Evolutionary conservation across 2,888 invertebrate genomes (phyloP), one percentile per base, ranked within the genome.

Genomic region (Alloscopus bannaensis): DNA sequence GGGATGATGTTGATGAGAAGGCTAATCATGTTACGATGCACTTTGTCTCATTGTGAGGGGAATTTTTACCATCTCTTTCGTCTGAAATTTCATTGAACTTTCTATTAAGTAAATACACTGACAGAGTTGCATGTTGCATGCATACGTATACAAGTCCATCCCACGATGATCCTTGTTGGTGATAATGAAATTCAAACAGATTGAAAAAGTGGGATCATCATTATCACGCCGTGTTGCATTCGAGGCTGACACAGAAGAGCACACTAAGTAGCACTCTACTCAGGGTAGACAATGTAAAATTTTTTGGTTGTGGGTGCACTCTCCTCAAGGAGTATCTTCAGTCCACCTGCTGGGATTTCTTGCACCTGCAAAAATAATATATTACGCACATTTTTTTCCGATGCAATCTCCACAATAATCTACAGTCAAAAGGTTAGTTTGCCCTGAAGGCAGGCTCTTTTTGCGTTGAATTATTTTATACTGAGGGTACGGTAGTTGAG

Each of bases 11-110:
- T n/a, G 57, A 57, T 57, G 57, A 29, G 29, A 57, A 57, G 57
- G 26, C 26, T 57, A 52, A 52, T 57, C 29, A 57, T 57, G 57
- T 31, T 31, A 57, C 31, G 57, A 57, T 11, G 55, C 28, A 55
- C 26, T 26, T 55, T 28, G 6, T 18, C 57, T 36, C 13, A 36
- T 36, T 8, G 45, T 16, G 45, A 45, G 18, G 13, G 45, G 13
- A 45, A 36, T 8, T 36, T 8, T 36, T 36, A 13, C 6, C 13
- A 36, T 36, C 6, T 13, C 47, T 6, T n/a, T 60, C 22, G 40
- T 40, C 40, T 60, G 40, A 60, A 60, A 60, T 60, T 59, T 36
- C 42, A 42, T 45, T 69, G 42, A 69, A 69, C 69, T 69, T 69
- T 69, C 69, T 59, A 69, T 45, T 69, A 28, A 59, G 47, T 29